Conservation (phyloP, 2,888 invertebrate species). For the Panzeria rudis region DNA sequence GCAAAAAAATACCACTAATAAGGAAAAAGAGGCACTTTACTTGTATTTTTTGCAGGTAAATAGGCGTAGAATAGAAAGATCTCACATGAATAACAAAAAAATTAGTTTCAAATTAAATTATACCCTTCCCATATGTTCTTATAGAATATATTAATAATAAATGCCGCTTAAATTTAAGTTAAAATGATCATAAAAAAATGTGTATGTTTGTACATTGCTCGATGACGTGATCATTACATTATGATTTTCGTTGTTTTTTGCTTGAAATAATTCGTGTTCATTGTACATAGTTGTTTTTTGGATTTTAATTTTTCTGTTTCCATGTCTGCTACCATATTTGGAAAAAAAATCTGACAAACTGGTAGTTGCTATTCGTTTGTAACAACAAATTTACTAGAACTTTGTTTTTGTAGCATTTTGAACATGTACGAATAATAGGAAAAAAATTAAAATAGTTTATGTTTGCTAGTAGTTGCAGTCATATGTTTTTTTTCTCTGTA, state of each 20-base stretch:
- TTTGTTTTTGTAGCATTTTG: conserved; percentile 20
- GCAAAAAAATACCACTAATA: too few species aligned
- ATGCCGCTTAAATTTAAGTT: not conserved
- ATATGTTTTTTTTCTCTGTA: conserved; percentile 24
- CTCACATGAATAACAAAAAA: not conserved
- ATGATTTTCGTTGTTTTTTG: conserved; percentile 34
- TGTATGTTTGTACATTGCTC: conserved; percentile 1
- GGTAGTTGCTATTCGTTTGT: conserved; percentile 47
- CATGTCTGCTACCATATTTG: conserved; percentile 65
- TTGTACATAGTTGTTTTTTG: conserved; percentile 27
- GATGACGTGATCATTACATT: conserved; percentile 67
- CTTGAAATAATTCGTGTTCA: conserved; percentile 31
- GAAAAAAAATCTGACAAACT: conserved; percentile 59
- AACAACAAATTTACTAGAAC: conserved; percentile 50
- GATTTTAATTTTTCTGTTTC: conserved; percentile 41
- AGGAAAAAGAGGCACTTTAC: not conserved
- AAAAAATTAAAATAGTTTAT: conserved; percentile 56
- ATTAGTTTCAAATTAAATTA: not conserved
- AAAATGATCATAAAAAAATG: not conserved
- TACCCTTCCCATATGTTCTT: not conserved
- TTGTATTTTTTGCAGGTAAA: not conserved
- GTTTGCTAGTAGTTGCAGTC: conserved; percentile 39
- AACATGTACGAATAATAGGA: conserved; percentile 43
- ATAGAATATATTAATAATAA: not conserved
- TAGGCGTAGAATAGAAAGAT: not conserved